Conservation (phyloP, 2,797 vertebrate genomes). For the Lepilemur septentrionalis region DNA sequence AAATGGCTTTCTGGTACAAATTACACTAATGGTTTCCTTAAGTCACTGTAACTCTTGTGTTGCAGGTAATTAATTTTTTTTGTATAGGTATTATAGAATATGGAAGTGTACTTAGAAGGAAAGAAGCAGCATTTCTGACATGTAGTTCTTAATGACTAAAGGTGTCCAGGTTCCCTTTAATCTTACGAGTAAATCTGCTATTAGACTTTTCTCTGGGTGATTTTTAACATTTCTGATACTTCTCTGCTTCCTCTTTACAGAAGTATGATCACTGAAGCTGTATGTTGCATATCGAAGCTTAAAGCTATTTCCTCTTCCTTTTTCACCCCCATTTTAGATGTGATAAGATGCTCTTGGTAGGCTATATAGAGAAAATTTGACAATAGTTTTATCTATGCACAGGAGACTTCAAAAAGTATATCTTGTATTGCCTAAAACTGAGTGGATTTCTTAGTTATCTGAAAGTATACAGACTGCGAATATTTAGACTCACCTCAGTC, state of each 20-base stretch:
- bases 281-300: not conserved
- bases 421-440: conserved; percentile 12
- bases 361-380: not conserved
- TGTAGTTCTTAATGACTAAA: not conserved
- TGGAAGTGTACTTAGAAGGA: not conserved
- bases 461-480: not conserved
- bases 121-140: not conserved
- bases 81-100: not conserved
- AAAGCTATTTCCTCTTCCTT: not conserved
- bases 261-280: not conserved
- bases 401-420: not conserved
- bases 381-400: not conserved
- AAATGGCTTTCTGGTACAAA: not conserved
- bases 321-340: not conserved
- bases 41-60: not conserved
- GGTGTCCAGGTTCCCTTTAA: not conserved
- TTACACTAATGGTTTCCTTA: not conserved
- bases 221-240: not conserved
- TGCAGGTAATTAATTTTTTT: not conserved
- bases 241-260: conserved; percentile 2
- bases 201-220: not conserved
- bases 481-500: not conserved
- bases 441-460: conserved; percentile 26
- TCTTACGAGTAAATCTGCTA: not conserved
- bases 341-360: not conserved